phyloP scores from a whole-genome alignment of 2,888 invertebrate species.

The Anarsia innoxiella region DNA sequence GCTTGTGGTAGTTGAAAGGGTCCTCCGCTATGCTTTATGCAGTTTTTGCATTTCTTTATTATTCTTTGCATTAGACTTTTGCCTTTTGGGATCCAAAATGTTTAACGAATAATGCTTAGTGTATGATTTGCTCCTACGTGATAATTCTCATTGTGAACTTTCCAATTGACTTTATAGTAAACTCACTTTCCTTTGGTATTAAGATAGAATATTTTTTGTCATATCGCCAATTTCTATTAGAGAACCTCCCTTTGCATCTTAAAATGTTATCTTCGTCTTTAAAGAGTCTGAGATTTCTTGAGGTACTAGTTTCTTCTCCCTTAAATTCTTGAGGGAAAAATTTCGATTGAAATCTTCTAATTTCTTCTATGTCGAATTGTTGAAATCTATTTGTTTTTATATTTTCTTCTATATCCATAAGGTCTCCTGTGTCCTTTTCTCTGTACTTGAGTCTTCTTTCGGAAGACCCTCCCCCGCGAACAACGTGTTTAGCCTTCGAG shows the following conservation, averaged over 20 bases:
- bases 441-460: background rate
- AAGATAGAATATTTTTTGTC: constrained; percentile 12
- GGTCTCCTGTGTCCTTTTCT: background rate
- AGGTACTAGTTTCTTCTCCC: background rate
- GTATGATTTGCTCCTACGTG: constrained; percentile 13
- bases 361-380: background rate
- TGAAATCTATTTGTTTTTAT: background rate
- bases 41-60: constrained; percentile 8
- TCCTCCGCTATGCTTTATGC: constrained; percentile 15
- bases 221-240: constrained; percentile 4
- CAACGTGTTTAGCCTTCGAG: background rate
- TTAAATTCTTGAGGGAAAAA: background rate
- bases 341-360: background rate
- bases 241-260: constrained; percentile 2
- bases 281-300: too few species aligned
- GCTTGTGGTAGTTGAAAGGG: constrained; percentile 11
- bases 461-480: background rate
- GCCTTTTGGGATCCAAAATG: constrained; percentile 12
- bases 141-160: constrained; percentile 11
- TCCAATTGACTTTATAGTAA: constrained; percentile 5
- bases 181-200: constrained; percentile 10
- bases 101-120: constrained; percentile 2
- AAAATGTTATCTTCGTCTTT: constrained; percentile 1
- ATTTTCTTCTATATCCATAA: too few species aligned
- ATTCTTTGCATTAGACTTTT: constrained; percentile 9